Conservation (phyloP, 2,113 vertebrate species). For the Forbesichthys agassizii region DNA sequence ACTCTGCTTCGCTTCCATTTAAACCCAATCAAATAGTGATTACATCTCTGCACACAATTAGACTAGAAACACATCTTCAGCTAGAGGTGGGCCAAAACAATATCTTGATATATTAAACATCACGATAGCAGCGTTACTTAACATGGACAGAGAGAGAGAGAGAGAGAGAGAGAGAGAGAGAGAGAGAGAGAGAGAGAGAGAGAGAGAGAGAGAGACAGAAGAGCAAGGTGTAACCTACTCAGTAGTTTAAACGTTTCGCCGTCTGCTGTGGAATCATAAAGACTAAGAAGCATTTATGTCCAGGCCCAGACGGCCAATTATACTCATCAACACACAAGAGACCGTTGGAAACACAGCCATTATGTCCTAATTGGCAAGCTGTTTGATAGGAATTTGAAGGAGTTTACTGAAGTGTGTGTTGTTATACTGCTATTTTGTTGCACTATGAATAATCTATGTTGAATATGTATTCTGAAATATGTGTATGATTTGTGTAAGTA, state of each 20-base stretch:
- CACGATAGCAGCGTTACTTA: not conserved
- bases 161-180: not conserved
- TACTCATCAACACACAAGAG: constrained; percentile 51
- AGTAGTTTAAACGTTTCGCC: constrained; percentile 50
- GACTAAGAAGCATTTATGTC: constrained; percentile 48
- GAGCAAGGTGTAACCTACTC: constrained; percentile 51
- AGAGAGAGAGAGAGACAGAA: not conserved
- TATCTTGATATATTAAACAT: not conserved
- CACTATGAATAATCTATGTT: too few relatives aligned
- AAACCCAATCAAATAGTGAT: constrained; percentile 55
- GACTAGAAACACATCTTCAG: not conserved
- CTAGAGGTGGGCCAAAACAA: not conserved
- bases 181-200: not conserved
- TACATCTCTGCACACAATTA: constrained; percentile 43
- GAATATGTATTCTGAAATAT: too few relatives aligned
- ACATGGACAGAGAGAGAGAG: not conserved
- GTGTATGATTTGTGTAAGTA: too few relatives aligned
- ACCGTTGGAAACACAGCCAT: constrained; percentile 55
- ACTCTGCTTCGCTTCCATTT: constrained; percentile 59
- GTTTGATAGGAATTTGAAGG: constrained; percentile 26
- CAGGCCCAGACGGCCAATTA: constrained; percentile 55
- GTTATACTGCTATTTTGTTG: too few relatives aligned
- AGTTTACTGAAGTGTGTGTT: constrained; percentile 7
- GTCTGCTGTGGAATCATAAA: constrained; percentile 48
- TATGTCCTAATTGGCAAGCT: constrained; percentile 42